These are phyloP conservation scores for Formicarius rufipectus DNA, from an alignment of 2,113 vertebrate species.

Conservation along the genomic window DNA sequence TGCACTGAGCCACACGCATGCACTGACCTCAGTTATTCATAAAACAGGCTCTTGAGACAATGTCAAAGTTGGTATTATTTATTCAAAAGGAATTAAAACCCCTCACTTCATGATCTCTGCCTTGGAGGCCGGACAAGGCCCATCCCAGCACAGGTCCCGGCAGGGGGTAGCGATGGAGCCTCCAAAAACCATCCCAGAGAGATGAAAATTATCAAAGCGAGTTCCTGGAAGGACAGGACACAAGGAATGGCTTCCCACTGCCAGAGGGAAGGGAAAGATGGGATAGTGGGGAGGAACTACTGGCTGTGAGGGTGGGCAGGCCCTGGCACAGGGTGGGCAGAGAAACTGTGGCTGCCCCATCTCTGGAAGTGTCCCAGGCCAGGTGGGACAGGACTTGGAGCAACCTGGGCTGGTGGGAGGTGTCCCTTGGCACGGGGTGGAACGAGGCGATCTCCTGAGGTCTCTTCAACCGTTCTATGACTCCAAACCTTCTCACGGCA, in stretches of 20 bases:
- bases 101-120: no score
- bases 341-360: not conserved
- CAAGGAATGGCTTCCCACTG: not conserved
- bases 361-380: fast-evolving
- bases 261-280: not conserved
- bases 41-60: not conserved
- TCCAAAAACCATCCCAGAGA: fast-evolving
- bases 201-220: not conserved
- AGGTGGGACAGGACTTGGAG: fast-evolving
- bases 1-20: fast-evolving
- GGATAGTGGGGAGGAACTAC: not conserved
- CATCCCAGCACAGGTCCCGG: fast-evolving
- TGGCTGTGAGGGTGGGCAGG: fast-evolving
- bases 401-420: fast-evolving
- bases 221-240: not conserved
- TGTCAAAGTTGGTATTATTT: fast-evolving
- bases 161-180: not conserved
- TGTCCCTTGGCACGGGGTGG: not conserved
- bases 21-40: not conserved
- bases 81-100: not conserved
- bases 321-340: not conserved
- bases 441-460: not conserved
- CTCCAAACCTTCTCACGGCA: not conserved
- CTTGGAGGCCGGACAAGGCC: not conserved
- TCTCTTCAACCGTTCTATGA: not conserved